phyloP scores from a whole-genome alignment of 1,140 invertebrate species.

The Pygmarrhopalites habei region DNA sequence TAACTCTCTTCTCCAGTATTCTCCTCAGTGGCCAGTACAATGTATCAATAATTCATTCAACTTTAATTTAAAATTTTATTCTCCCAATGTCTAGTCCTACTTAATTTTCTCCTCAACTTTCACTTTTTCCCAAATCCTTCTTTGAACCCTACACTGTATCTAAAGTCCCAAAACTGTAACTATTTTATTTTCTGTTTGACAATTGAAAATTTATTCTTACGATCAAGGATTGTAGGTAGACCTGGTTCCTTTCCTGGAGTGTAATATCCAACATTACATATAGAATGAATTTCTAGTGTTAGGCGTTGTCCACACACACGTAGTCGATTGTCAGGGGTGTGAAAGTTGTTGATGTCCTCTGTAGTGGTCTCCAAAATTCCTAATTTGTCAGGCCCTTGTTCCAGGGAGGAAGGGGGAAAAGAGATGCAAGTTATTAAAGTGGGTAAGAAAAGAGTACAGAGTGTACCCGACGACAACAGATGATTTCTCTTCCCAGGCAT shows the following conservation, averaged over 20 bases:
- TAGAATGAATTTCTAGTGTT: neutral
- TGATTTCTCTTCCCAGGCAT: too few species aligned
- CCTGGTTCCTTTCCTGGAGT: too few species aligned
- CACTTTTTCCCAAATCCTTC: neutral
- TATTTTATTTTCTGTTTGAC: neutral
- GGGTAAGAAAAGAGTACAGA: too few species aligned
- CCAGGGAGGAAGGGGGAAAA: too few species aligned
- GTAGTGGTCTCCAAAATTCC: too few species aligned
- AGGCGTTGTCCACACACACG: neutral
- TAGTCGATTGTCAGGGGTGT: too few species aligned
- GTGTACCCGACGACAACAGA: too few species aligned
- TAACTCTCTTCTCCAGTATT: too few species aligned
- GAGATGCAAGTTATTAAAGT: too few species aligned
- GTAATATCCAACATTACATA: conserved; percentile 7
- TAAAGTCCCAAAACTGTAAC: neutral
- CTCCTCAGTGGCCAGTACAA: too few species aligned
- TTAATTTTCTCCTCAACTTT: neutral
- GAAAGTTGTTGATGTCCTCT: too few species aligned
- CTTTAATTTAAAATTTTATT: neutral
- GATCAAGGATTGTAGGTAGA: neutral
- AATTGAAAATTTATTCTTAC: neutral
- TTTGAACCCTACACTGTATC: neutral
- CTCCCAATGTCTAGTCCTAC: neutral
- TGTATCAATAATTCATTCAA: neutral
- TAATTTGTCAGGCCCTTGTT: too few species aligned